Evolutionary conservation across 92 coral and sea anemone species (phyloP), one percentile per base, ranked within the genome.

Genomic region (Actinostola sp.): DNA sequence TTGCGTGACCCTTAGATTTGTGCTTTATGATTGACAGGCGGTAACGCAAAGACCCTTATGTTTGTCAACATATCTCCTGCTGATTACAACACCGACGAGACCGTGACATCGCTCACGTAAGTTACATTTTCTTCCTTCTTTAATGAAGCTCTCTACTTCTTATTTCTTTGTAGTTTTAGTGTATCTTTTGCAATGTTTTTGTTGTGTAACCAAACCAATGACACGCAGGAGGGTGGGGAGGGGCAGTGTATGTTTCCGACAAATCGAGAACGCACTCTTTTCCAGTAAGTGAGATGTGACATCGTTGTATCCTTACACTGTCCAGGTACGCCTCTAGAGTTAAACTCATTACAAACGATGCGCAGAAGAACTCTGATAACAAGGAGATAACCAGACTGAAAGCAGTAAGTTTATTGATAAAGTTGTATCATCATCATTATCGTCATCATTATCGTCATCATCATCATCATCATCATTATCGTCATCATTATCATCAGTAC

Each of bases 21-120:
- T 25, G 20, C 7, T 35, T 30, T 15, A 24, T 43, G 32, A 21
- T 57, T 33, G 27, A 11, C 76, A 93, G 98, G 99, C 63, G 99
- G 99, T 75, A 95, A 95, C 67, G 99, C 99, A 35, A 95, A 95
- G 71, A 95, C 99, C 0, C 97, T 95, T 59, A 95, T 95, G 99
- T 95, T 95, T 74, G 99, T 95, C 25, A 95, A 95, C 81, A 91
- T 95, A 41, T 95, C 99, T 0, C 99, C 99, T 0, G 99, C 99
- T n/a, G 99, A 95, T 68, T 95, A 95, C 75, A 95, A 95, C 72
- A 82, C 93, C 13, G 99, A 95, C 71, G 99, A 95, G 57, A 95
- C 99, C 4, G 90, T 95, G 19, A 95, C 99, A 0, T 95, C 99
- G 20, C 82, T 95, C 15, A 95, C 99, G 99, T 95, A 76, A 91